These are phyloP conservation scores for Pomatostomus ruficeps DNA, from an alignment of 2,113 vertebrate species.

Conservation along the genomic window DNA sequence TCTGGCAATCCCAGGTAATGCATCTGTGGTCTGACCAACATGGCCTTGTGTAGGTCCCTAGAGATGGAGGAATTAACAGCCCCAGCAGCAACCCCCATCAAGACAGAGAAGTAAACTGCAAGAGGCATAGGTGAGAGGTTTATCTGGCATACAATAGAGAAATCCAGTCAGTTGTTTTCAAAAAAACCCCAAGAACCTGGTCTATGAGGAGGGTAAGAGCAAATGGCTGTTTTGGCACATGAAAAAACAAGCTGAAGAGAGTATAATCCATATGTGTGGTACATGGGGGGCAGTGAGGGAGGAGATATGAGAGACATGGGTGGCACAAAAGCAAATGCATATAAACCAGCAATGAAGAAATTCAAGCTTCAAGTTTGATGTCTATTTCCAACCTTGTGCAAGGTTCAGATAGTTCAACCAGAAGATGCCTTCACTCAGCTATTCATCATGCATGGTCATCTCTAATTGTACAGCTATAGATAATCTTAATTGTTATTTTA, in stretches of 20 bases:
- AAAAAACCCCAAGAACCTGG: background rate
- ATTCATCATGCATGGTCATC: background rate
- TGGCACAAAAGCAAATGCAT: background rate
- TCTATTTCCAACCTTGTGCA: background rate
- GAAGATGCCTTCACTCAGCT: background rate
- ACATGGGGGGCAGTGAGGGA: background rate
- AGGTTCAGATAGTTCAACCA: background rate
- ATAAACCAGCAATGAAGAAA: background rate
- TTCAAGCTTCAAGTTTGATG: background rate
- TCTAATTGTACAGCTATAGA: background rate
- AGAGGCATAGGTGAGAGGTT: background rate
- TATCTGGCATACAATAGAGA: background rate
- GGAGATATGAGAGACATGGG: background rate
- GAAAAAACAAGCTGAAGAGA: background rate
- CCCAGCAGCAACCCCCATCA: background rate
- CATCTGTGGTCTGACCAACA: background rate
- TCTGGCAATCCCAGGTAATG: background rate
- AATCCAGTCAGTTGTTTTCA: background rate
- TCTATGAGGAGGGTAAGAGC: background rate
- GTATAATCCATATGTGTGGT: background rate
- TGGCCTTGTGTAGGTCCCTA: background rate
- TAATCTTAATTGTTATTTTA: background rate
- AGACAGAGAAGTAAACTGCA: background rate
- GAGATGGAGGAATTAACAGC: background rate
- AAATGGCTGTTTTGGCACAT: background rate